A percentile compares a stretch with the other conserved stretches of the same genome.
Conservation (phyloP, 2,113 vertebrate species). For the Misgurnus mizolepis region DNA sequence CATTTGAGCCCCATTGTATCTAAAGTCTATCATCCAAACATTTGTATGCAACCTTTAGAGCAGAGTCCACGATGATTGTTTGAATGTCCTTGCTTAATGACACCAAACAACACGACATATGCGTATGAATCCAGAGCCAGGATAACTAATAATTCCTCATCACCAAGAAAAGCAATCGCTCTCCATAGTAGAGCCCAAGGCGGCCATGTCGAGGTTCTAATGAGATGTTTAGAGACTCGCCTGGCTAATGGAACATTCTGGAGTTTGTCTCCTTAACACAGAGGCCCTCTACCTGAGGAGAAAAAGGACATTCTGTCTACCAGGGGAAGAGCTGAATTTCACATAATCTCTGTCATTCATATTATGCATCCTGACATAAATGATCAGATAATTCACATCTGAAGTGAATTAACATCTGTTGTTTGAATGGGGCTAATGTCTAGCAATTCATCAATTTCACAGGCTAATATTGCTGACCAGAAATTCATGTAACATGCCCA, state of each 20-base stretch:
- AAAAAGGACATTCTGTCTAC: slow-evolving; percentile 59
- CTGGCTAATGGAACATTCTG: slow-evolving; percentile 62
- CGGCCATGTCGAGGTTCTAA: slow-evolving; percentile 52
- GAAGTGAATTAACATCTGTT: slow-evolving; percentile 80
- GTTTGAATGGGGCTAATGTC: slow-evolving; percentile 77
- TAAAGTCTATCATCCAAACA: not conserved
- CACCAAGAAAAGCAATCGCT: slow-evolving; percentile 48
- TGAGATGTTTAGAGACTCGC: slow-evolving; percentile 64
- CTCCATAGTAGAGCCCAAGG: slow-evolving; percentile 61
- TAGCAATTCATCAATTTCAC: slow-evolving; percentile 77
- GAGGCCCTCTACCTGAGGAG: slow-evolving; percentile 62
- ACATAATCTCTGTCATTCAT: slow-evolving; percentile 77
- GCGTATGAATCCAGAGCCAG: slow-evolving; percentile 32
- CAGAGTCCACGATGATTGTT: slow-evolving; percentile 21
- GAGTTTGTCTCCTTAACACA: slow-evolving; percentile 48
- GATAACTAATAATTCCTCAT: slow-evolving; percentile 49
- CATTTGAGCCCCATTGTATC: not conserved
- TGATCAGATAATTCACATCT: slow-evolving; percentile 77
- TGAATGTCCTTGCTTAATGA: slow-evolving; percentile 37
- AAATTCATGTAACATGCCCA: slow-evolving; percentile 46
- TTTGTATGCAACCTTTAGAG: slow-evolving; percentile 13
- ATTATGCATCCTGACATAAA: slow-evolving; percentile 74
- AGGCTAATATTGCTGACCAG: slow-evolving; percentile 69
- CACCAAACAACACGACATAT: slow-evolving; percentile 36
- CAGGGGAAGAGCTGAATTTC: slow-evolving; percentile 66